phyloP scores from a whole-genome alignment of 1,140 invertebrate species.

The Episyrphus balteatus region DNA sequence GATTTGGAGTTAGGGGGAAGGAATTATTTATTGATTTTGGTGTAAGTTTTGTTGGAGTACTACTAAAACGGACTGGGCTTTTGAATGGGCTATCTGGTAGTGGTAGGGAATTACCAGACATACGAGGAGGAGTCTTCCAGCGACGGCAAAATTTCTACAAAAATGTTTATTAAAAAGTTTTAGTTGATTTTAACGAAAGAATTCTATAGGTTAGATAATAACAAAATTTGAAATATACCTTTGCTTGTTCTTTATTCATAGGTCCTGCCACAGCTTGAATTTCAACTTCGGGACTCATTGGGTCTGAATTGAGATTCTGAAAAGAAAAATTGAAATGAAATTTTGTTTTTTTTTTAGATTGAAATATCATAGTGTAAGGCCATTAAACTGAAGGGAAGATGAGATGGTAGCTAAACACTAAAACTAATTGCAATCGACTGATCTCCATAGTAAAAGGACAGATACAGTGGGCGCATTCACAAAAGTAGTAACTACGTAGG shows the following conservation, averaged over 20 bases:
- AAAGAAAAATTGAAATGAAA: slow-evolving; percentile 15
- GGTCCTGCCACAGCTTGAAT: slow-evolving; percentile 76
- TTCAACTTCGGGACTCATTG: slow-evolving; percentile 53
- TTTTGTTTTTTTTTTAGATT: neutral
- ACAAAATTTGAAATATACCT: slow-evolving; percentile 2
- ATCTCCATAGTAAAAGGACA: too few relatives aligned
- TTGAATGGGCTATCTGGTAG: slow-evolving; percentile 12
- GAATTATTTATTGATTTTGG: neutral
- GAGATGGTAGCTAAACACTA: neutral
- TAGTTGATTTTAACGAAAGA: neutral
- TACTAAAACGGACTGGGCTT: neutral
- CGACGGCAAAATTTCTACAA: slow-evolving; percentile 54
- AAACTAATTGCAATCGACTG: too few relatives aligned
- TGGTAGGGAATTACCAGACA: slow-evolving; percentile 17
- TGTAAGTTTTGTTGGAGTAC: slow-evolving; percentile 5
- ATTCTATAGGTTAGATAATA: too few relatives aligned
- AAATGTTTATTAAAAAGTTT: neutral
- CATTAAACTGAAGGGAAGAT: too few relatives aligned
- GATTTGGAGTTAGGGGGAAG: neutral
- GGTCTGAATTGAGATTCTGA: slow-evolving; percentile 50
- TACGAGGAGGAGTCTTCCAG: slow-evolving; percentile 69
- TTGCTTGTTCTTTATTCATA: slow-evolving; percentile 62
- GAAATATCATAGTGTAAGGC: too few relatives aligned
- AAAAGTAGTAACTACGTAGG: too few relatives aligned
- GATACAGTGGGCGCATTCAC: too few relatives aligned